Evolutionary conservation across 2,797 vertebrate species (phyloP), one percentile per base, ranked within the genome.

Genomic region (Triplophysa yarkandensis): DNA sequence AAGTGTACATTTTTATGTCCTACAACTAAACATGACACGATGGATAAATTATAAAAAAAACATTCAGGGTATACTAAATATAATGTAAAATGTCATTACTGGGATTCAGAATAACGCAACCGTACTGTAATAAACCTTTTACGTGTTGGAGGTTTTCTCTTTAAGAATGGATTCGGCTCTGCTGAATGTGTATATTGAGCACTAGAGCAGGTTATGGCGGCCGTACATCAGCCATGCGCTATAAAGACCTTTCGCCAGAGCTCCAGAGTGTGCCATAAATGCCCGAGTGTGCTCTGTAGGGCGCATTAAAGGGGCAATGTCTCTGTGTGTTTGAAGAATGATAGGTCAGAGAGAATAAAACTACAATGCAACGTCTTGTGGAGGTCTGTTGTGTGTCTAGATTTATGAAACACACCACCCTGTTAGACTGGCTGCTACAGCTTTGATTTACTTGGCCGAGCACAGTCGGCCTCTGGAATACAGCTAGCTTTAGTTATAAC

Each of bases 251-350:
- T 19, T 68, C 39, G 71, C 58, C 46, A 71, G 66, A 74, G 57
- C 46, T 58, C 63, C 61, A 71, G 85, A 85, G 86, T 87, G 85
- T 87, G 88, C 86, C 89, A 88, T 91, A 91, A 90, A 89, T 86
- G 88, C 85, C 86, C 85, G 85, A 87, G 87, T 87, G 84, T 86
- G 84, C 85, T 88, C 84, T 87, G 76, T 84, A 85, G 87, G 85
- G 84, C 83, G 88, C 89, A 87, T 91, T 91, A 90, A 91, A 89
- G 86, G 84, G 83, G 83, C 89, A 87, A 89, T 87, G 85, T 88
- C 80, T 55, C 62, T 54, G 34, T 65, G 39, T 58, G 52, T 71
- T 79, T 54, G 68, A 75, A 48, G 43, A 77, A 73, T 73, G 39
- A 65, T 73, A 39, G 48, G 34, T 44, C 71, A 64, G 34, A 65